A percentile compares a stretch with the other conserved stretches of the same genome.
Evolutionary conservation across 1,140 invertebrate genomes (phyloP).

Genomic region (Apis florea): DNA sequence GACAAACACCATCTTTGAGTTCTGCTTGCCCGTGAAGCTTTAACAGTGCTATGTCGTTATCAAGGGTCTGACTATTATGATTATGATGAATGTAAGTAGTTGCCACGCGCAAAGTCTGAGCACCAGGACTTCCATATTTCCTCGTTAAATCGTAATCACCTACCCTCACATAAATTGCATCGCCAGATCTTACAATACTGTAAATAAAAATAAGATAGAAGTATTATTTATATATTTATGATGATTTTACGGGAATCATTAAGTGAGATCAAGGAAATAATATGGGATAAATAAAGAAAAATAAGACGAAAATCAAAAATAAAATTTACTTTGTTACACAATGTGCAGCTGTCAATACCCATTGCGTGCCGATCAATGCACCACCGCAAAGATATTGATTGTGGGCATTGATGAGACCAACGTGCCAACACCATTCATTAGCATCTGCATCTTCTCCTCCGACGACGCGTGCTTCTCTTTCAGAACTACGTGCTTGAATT

Average conservation of each 20-base stretch:
- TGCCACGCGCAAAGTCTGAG: slow-evolving; percentile 92
- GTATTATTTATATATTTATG: not conserved
- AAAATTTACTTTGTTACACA: slow-evolving; percentile 94
- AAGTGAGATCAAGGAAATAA: too few relatives aligned
- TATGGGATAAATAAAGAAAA: too few relatives aligned
- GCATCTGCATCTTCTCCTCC: slow-evolving; percentile 94
- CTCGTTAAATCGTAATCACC: slow-evolving; percentile 95
- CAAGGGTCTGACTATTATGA: slow-evolving; percentile 96
- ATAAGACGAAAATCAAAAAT: not conserved
- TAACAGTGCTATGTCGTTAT: slow-evolving; percentile 96
- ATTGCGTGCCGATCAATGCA: slow-evolving; percentile 95
- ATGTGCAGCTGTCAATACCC: slow-evolving; percentile 97
- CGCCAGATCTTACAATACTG: slow-evolving; percentile 94
- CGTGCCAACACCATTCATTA: slow-evolving; percentile 97
- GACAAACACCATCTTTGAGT: slow-evolving; percentile 90
- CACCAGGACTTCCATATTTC: slow-evolving; percentile 92
- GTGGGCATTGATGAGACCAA: slow-evolving; percentile 94
- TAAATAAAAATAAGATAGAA: slow-evolving; percentile 61
- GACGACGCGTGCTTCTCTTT: slow-evolving; percentile 87
- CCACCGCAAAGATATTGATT: slow-evolving; percentile 98
- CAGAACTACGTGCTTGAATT: slow-evolving; percentile 79
- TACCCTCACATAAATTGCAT: slow-evolving; percentile 94
- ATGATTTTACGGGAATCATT: too few relatives aligned
- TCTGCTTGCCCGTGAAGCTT: slow-evolving; percentile 95
- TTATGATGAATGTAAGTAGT: slow-evolving; percentile 98